Evolutionary conservation across 1,140 invertebrate genomes (phyloP).

Genomic region (Tachypleus tridentatus): DNA sequence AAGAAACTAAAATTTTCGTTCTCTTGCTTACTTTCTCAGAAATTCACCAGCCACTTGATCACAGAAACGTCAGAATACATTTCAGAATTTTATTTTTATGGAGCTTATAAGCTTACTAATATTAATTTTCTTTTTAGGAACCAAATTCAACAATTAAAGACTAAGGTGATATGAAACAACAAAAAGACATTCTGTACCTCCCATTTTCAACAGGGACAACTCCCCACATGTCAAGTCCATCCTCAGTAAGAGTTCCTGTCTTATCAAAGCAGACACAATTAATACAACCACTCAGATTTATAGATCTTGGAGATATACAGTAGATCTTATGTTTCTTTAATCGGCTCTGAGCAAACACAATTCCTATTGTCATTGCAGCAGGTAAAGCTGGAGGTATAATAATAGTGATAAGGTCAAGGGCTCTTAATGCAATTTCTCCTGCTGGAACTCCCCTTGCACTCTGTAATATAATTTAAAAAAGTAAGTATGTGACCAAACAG

Average conservation of each 20-base stretch:
- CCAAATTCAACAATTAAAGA: too few relatives aligned
- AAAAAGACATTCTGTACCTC: slow-evolving; percentile 3
- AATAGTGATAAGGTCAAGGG: slow-evolving; percentile 85
- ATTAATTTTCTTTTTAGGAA: too few relatives aligned
- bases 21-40: too few relatives aligned
- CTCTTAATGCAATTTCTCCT: slow-evolving; percentile 34
- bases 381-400: slow-evolving; percentile 86
- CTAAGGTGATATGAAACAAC: background rate
- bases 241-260: slow-evolving; percentile 91
- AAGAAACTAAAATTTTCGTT: too few relatives aligned
- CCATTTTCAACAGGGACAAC: slow-evolving; percentile 48
- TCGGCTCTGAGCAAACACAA: slow-evolving; percentile 65
- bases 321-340: slow-evolving; percentile 67
- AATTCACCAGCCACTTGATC: too few relatives aligned
- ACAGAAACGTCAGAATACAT: too few relatives aligned
- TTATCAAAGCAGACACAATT: slow-evolving; percentile 94
- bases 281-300: slow-evolving; percentile 82
- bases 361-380: slow-evolving; percentile 87
- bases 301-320: slow-evolving; percentile 77
- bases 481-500: background rate
- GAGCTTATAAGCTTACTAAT: too few relatives aligned
- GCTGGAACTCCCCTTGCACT: slow-evolving; percentile 24
- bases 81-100: too few relatives aligned
- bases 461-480: slow-evolving; percentile 23
- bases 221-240: slow-evolving; percentile 83